Conservation (phyloP, 2,797 vertebrate species). For the Paedocypris micromegethes region DNA sequence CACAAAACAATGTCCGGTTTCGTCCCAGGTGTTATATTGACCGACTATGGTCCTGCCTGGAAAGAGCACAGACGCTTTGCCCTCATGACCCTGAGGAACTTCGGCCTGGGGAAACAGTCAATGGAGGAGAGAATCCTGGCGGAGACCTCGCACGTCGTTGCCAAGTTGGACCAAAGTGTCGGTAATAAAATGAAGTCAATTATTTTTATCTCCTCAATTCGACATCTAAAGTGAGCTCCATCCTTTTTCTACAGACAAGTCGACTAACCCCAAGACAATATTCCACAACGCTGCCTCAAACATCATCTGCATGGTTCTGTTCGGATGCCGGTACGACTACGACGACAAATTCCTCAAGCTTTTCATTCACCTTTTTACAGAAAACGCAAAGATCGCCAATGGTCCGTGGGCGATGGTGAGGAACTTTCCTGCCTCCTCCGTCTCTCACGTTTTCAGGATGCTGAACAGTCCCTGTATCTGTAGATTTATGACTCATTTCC, state of each 20-base stretch:
- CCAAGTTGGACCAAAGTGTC: constrained; percentile 50
- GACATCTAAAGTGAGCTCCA: neutral
- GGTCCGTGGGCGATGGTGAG: constrained; percentile 68
- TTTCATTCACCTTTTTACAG: constrained; percentile 54
- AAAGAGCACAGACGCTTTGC: constrained; percentile 67
- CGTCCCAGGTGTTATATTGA: constrained; percentile 57
- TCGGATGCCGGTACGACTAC: constrained; percentile 60
- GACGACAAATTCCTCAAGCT: constrained; percentile 53
- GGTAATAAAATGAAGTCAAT: constrained; percentile 46
- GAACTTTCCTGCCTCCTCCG: neutral
- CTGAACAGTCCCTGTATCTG: neutral
- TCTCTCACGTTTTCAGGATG: too few species aligned
- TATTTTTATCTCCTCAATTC: neutral
- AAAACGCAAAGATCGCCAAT: constrained; percentile 57
- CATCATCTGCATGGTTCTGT: constrained; percentile 68
- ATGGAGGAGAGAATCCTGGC: constrained; percentile 67
- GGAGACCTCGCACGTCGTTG: constrained; percentile 52
- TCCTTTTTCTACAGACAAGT: constrained; percentile 47
- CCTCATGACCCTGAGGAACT: constrained; percentile 66
- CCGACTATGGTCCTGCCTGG: constrained; percentile 60
- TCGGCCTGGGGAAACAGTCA: constrained; percentile 67
- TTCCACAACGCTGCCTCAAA: constrained; percentile 63
- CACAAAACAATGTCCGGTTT: neutral
- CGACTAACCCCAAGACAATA: constrained; percentile 55
- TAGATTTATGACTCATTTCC: constrained; percentile 65